Evolutionary conservation across 2,888 invertebrate species (phyloP).

Genomic region (Sphecodes monilicornis): DNA sequence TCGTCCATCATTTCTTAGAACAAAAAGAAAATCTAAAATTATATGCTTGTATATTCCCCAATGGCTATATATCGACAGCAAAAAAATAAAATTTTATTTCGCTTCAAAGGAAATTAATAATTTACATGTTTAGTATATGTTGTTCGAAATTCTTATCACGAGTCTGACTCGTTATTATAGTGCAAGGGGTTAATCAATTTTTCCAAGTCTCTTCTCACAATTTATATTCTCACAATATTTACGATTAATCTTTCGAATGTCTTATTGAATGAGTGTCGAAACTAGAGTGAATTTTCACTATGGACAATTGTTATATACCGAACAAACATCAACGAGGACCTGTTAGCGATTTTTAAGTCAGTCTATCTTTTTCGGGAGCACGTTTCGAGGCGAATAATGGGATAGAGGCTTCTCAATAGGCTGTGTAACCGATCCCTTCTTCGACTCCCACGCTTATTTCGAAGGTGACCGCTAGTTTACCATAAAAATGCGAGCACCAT

Average conservation of each 20-base stretch:
- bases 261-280: neutral
- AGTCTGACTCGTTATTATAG: too few species aligned
- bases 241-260: neutral
- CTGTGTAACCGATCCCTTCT: constrained; percentile 75
- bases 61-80: too few species aligned
- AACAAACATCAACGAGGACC: neutral
- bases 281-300: neutral
- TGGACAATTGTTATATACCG: neutral
- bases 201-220: neutral
- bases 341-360: neutral
- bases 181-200: too few species aligned
- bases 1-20: too few species aligned
- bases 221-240: neutral
- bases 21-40: too few species aligned
- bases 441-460: constrained; percentile 83
- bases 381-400: neutral
- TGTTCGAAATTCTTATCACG: too few species aligned
- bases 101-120: too few species aligned
- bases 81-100: too few species aligned
- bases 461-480: constrained; percentile 76
- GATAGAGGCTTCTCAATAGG: constrained; percentile 31
- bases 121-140: too few species aligned
- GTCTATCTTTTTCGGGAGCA: constrained; percentile 2
- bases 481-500: constrained; percentile 78
- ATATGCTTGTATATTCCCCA: too few species aligned